phyloP scores from a whole-genome alignment of 2,888 invertebrate genomes.

The Lucinisca nassula region DNA sequence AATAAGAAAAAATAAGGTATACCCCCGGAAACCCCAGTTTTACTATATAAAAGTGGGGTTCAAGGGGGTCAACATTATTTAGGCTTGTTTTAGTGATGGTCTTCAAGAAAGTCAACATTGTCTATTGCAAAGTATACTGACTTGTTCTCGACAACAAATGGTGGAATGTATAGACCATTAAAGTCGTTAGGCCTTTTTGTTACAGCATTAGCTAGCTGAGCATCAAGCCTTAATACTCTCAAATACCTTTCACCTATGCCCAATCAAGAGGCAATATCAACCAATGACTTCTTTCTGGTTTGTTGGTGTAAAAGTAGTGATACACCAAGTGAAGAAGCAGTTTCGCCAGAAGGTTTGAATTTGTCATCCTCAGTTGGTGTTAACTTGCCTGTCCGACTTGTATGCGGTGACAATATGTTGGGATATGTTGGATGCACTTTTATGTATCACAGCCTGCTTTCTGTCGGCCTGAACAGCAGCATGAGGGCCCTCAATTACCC shows the following conservation, averaged over 20 bases:
- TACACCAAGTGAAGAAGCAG: neutral
- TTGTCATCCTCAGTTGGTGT: neutral
- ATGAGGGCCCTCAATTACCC: neutral
- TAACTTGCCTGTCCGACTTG: neutral
- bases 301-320: neutral
- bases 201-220: neutral
- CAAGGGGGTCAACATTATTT: no score
- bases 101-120: slow-evolving; percentile 8
- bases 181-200: neutral
- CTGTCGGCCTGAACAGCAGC: neutral
- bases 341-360: neutral
- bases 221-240: neutral
- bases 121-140: slow-evolving; percentile 15
- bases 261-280: neutral
- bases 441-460: neutral
- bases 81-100: no score
- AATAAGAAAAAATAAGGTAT: no score
- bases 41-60: no score
- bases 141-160: slow-evolving; percentile 1
- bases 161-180: slow-evolving; percentile 4
- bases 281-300: neutral
- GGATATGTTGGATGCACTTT: slow-evolving; percentile 4
- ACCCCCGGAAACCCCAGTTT: no score
- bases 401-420: neutral
- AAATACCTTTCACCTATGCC: neutral